Evolutionary conservation across 2,797 vertebrate species (phyloP).

Genomic region (Gastrophryne carolinensis): DNA sequence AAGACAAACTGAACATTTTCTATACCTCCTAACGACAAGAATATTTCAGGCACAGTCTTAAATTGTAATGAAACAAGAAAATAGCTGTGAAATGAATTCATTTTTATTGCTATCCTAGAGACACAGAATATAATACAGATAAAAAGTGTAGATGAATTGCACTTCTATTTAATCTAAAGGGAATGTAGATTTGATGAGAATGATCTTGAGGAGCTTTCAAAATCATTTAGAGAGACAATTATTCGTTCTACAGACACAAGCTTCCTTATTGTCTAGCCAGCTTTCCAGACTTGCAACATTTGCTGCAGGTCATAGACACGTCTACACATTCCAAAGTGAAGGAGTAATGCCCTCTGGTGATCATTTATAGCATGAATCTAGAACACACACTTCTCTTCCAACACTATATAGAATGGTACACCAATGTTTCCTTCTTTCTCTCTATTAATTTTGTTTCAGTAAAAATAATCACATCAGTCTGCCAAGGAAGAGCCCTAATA

Average conservation of each 20-base stretch:
- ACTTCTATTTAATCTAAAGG: conserved; percentile 32
- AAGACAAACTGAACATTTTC: background rate
- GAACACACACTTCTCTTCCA: conserved; percentile 14
- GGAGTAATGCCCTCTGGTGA: conserved; percentile 51
- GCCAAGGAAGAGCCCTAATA: too few species aligned
- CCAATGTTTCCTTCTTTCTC: background rate
- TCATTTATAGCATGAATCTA: conserved; percentile 33
- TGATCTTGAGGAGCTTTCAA: conserved; percentile 23
- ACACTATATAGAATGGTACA: background rate
- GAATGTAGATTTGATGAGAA: conserved; percentile 5
- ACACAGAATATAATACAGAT: conserved; percentile 9
- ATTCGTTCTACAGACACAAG: conserved; percentile 20
- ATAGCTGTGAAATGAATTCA: conserved; percentile 19
- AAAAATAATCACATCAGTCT: too few species aligned
- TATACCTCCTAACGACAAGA: background rate
- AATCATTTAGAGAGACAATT: conserved; percentile 38
- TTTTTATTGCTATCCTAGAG: conserved; percentile 8
- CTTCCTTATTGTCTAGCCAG: conserved; percentile 39
- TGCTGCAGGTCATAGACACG: conserved; percentile 45
- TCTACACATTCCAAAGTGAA: conserved; percentile 47
- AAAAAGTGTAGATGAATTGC: conserved; percentile 12
- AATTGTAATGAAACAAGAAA: conserved; percentile 12
- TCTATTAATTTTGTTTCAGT: background rate
- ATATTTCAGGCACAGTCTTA: conserved; percentile 4
- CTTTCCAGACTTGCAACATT: conserved; percentile 47